phyloP scores from a whole-genome alignment of 2,888 invertebrate species.

The Chrysopilus asiliformis region DNA sequence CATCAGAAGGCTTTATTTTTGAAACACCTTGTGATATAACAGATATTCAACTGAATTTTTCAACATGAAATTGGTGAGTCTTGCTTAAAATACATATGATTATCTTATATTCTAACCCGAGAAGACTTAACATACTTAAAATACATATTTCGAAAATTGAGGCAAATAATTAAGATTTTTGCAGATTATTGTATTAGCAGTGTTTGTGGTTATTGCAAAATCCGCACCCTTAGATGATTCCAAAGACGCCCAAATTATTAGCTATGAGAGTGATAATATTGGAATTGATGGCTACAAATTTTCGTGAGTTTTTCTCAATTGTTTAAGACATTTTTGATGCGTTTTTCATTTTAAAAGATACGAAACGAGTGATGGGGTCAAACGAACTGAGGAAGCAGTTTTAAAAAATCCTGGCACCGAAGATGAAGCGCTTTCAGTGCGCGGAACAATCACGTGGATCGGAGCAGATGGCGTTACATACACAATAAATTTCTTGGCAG shows the following conservation, averaged over 20 bases:
- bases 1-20: no score
- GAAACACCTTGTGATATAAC: no score
- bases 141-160: no score
- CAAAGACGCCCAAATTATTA: conserved; percentile 45
- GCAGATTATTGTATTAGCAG: conserved; percentile 35
- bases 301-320: conserved; percentile 20
- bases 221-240: conserved; percentile 23
- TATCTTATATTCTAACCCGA: no score
- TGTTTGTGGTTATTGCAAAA: conserved; percentile 29
- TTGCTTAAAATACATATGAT: no score
- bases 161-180: no score
- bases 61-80: no score
- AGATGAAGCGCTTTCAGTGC: conserved; percentile 30
- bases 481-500: conserved; percentile 34
- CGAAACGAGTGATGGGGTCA: conserved; percentile 29
- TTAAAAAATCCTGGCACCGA: conserved; percentile 31
- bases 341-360: conserved; percentile 17
- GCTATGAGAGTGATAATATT: conserved; percentile 46
- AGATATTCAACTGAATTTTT: no score
- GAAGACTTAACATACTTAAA: no score
- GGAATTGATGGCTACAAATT: conserved; percentile 34
- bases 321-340: conserved; percentile 2
- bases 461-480: conserved; percentile 48
- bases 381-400: conserved; percentile 30
- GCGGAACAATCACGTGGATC: conserved; percentile 45